Base-by-base conservation (phyloP, 2,113 vertebrate species). In the Periophthalmodon schlosseri region DNA sequence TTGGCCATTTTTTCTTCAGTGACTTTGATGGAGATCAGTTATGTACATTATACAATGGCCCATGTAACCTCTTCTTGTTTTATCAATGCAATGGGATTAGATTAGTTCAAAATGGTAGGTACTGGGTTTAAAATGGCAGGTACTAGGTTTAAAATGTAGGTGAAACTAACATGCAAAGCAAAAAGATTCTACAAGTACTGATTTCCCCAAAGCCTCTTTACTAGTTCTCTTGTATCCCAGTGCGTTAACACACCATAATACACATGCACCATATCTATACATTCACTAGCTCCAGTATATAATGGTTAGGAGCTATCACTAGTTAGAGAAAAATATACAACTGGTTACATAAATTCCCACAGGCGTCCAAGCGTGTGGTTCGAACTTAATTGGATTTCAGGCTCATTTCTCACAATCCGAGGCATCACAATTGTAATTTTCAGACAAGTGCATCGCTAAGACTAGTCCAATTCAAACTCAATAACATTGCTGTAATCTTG, bases 401-500 rank as follows among this genome's bases (percentile, higher is more conserved):
- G 23, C 72, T 87, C 81, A 89, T 90, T 90, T 91, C 84, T 87
- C 54, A 75, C 86, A 86, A 84, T 88, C 91, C 74, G 46, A 83
- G 67, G 78, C 84, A 86, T 90, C 80, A 73, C 88, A 79, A 77
- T 87, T 85, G 81, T 89, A 91, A 90, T 87, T 89, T 87, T 91
- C 82, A 85, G 85, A 87, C 86, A 86, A 90, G 91, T 90, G 92
- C 89, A 86, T 82, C 70, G 76, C 86, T 88, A 93, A 90, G 84
- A 87, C 84, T 88, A 80, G 92, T 92, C 93, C 91, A 87, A 91
- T 94, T 88, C 90, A 94, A 94, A 94, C 90, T 92, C 86, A 87
- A 94, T 95, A 93, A 94, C 80, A 89, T 79, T 58, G 76, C 85
- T 85, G 81, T 88, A 88, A 93, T 91, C 90, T 86, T 87, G 92